phyloP scores from a whole-genome alignment of 2,888 invertebrate genomes.

The Ochropleura plecta region DNA sequence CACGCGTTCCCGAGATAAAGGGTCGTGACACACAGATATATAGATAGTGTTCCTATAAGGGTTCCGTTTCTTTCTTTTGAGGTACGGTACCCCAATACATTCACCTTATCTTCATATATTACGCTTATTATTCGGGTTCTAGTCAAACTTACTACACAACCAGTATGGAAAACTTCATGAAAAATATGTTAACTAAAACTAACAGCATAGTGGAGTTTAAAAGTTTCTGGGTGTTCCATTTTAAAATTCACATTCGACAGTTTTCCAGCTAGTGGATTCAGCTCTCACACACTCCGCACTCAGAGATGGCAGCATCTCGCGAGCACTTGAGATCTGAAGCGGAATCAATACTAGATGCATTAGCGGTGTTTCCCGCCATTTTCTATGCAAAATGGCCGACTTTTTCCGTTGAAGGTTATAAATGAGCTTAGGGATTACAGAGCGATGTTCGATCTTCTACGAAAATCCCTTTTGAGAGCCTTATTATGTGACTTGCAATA shows the following conservation, averaged over 20 bases:
- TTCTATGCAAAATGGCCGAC: constrained; percentile 7
- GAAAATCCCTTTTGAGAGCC: neutral
- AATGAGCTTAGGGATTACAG: neutral
- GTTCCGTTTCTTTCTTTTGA: too few species aligned
- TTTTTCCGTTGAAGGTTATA: constrained; percentile 17
- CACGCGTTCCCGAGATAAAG: too few species aligned
- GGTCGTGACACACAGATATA: too few species aligned
- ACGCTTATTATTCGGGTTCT: neutral
- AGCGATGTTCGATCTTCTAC: neutral
- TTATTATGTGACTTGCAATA: neutral
- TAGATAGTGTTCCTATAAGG: too few species aligned
- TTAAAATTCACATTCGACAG: constrained; percentile 14
- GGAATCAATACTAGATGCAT: constrained; percentile 49
- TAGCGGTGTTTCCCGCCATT: constrained; percentile 40
- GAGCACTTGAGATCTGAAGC: constrained; percentile 30
- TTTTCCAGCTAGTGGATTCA: constrained; percentile 24
- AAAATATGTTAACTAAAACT: neutral
- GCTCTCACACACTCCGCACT: constrained; percentile 23
- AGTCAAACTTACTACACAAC: neutral
- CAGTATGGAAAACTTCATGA: neutral
- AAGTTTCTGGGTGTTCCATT: neutral
- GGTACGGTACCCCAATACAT: neutral
- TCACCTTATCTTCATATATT: too few species aligned
- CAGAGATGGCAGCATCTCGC: constrained; percentile 5
- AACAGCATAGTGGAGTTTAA: neutral